phyloP scores from a whole-genome alignment of 2,797 vertebrate species.

The Botia kubotai region DNA sequence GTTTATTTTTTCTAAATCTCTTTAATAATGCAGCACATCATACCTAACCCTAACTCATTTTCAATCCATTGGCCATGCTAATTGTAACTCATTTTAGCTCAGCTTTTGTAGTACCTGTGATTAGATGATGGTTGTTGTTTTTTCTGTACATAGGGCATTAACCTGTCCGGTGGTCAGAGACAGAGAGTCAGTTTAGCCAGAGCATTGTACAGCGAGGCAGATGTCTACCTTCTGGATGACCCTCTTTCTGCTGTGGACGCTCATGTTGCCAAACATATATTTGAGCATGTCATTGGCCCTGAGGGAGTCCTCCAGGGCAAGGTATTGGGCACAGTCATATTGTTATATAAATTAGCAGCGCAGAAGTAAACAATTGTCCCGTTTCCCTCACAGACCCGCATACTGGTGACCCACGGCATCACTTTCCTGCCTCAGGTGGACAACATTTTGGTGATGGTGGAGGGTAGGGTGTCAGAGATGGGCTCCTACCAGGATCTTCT shows the following conservation, averaged over 20 bases:
- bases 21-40: too few species aligned
- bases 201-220: slow-evolving; percentile 88
- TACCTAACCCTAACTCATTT: too few species aligned
- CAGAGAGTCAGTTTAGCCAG: slow-evolving; percentile 94
- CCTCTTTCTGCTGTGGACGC: slow-evolving; percentile 95
- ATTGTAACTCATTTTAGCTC: too few species aligned
- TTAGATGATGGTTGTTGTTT: background rate
- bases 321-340: slow-evolving; percentile 72
- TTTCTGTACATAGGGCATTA: slow-evolving; percentile 85
- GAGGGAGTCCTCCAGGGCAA: slow-evolving; percentile 88
- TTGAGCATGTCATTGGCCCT: slow-evolving; percentile 93
- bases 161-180: slow-evolving; percentile 94
- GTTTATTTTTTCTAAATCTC: too few species aligned
- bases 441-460: slow-evolving; percentile 88
- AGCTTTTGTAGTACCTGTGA: background rate
- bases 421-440: slow-evolving; percentile 95
- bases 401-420: slow-evolving; percentile 93
- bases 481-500: slow-evolving; percentile 91
- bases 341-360: background rate
- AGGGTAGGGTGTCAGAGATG: slow-evolving; percentile 90
- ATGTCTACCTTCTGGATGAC: slow-evolving; percentile 92
- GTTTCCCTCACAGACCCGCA: background rate
- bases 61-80: too few species aligned
- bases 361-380: background rate
- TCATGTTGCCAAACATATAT: slow-evolving; percentile 95